Conservation (phyloP, 2,113 vertebrate species). For the Cyprinus carpio region DNA sequence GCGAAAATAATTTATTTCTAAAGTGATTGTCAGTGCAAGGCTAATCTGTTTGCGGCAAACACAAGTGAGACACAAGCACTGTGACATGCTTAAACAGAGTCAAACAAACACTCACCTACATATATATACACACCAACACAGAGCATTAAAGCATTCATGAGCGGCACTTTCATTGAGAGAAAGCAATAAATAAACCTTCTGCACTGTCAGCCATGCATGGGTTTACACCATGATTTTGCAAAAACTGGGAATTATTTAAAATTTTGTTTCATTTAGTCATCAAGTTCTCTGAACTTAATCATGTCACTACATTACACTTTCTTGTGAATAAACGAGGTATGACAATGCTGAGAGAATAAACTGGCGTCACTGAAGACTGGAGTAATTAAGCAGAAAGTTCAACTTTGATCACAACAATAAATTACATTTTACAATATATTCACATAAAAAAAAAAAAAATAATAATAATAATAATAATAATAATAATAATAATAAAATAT, state of each 20-base stretch:
- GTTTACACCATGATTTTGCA: neutral
- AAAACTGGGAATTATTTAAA: neutral
- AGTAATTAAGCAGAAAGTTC: neutral
- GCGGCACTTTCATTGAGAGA: neutral
- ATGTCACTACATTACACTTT: neutral
- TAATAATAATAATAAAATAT: too few species aligned
- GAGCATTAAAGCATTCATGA: neutral
- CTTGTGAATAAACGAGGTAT: neutral
- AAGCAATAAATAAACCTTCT: neutral
- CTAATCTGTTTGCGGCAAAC: constrained; percentile 37
- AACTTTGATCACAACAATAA: neutral
- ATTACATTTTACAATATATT: neutral
- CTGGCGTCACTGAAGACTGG: neutral
- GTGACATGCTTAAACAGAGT: neutral
- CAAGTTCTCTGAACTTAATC: neutral
- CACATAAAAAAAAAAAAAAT: neutral
- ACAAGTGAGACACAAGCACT: neutral
- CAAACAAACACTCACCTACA: neutral
- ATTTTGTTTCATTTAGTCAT: neutral
- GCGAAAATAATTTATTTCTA: constrained; percentile 34
- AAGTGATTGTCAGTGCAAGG: constrained; percentile 31
- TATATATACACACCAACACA: neutral
- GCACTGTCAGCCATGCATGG: neutral
- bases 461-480: too few species aligned
- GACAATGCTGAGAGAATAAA: neutral